phyloP scores from a whole-genome alignment of 2,113 vertebrate species.

The Tachuris rubrigastra region DNA sequence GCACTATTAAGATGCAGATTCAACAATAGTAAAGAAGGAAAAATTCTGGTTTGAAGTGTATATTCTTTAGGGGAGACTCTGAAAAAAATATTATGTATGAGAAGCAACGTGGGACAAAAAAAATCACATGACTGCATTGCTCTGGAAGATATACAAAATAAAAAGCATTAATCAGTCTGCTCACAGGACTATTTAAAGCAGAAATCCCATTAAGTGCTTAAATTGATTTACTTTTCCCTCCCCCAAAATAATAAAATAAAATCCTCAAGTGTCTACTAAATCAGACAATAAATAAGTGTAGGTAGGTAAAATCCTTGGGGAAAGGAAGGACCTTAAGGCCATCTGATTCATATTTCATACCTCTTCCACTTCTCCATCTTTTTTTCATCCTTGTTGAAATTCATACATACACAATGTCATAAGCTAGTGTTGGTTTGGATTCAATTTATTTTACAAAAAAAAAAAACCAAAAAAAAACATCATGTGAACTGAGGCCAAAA shows the following conservation, averaged over 20 bases:
- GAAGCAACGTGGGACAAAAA: background rate
- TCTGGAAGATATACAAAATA: slow-evolving; percentile 27
- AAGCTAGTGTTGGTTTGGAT: slow-evolving; percentile 28
- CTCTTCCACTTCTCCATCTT: slow-evolving; percentile 2
- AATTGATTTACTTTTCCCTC: slow-evolving; percentile 56
- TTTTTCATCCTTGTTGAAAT: slow-evolving; percentile 39
- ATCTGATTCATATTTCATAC: slow-evolving; percentile 70
- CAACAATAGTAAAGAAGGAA: background rate
- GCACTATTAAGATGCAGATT: background rate
- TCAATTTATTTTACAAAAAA: slow-evolving; percentile 35
- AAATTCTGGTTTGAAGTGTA: background rate
- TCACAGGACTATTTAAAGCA: slow-evolving; percentile 42
- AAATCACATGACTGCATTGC: background rate
- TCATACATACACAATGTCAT: slow-evolving; percentile 47
- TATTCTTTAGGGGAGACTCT: background rate
- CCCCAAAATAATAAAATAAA: slow-evolving; percentile 59
- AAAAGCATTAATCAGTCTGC: slow-evolving; percentile 53
- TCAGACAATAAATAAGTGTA: slow-evolving; percentile 64
- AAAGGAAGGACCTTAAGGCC: slow-evolving; percentile 50
- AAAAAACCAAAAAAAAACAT: background rate
- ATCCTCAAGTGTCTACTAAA: slow-evolving; percentile 57
- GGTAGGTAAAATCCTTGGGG: slow-evolving; percentile 55
- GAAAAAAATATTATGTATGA: slow-evolving; percentile 1
- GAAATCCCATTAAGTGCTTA: slow-evolving; percentile 53
- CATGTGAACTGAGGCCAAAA: slow-evolving; percentile 26